These are phyloP conservation scores for Cheilinus undulatus DNA, from an alignment of 2,113 vertebrate genomes.

Conservation along the genomic window DNA sequence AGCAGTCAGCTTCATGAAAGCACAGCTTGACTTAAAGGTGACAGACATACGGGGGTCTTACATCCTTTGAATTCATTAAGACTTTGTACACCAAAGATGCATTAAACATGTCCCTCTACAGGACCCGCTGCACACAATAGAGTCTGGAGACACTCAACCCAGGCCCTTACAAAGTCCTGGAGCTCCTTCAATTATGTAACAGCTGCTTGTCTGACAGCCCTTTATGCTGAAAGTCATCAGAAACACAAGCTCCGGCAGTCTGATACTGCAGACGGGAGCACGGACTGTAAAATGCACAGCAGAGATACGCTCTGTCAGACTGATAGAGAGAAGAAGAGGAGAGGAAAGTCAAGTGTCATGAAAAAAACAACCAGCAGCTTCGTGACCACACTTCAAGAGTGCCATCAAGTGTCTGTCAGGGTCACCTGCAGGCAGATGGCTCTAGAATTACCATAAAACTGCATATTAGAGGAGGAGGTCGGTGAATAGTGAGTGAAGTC, in stretches of 20 bases:
- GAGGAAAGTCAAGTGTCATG: too few relatives aligned
- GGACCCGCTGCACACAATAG: slow-evolving; percentile 17
- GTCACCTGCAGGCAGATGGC: not conserved
- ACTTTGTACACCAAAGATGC: not conserved
- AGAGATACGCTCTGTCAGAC: not conserved
- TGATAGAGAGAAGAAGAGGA: not conserved
- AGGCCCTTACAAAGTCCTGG: slow-evolving; percentile 12
- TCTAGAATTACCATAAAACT: not conserved
- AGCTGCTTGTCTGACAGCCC: slow-evolving; percentile 20
- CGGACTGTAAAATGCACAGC: slow-evolving; percentile 18
- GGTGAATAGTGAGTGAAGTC: not conserved
- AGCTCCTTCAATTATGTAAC: slow-evolving; percentile 53
- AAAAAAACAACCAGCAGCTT: not conserved
- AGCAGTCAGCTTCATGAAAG: not conserved
- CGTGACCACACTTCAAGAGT: not conserved
- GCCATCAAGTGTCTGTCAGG: slow-evolving; percentile 15
- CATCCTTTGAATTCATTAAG: slow-evolving; percentile 8
- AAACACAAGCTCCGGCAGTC: not conserved
- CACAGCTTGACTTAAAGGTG: not conserved
- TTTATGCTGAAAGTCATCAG: slow-evolving; percentile 1
- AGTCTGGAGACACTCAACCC: slow-evolving; percentile 51
- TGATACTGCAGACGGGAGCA: not conserved
- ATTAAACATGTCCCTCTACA: not conserved
- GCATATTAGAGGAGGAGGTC: not conserved
- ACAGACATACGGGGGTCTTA: not conserved